These are phyloP conservation scores for Sminthurinus aureus DNA, from an alignment of 2,888 invertebrate species.

Conservation along the genomic window DNA sequence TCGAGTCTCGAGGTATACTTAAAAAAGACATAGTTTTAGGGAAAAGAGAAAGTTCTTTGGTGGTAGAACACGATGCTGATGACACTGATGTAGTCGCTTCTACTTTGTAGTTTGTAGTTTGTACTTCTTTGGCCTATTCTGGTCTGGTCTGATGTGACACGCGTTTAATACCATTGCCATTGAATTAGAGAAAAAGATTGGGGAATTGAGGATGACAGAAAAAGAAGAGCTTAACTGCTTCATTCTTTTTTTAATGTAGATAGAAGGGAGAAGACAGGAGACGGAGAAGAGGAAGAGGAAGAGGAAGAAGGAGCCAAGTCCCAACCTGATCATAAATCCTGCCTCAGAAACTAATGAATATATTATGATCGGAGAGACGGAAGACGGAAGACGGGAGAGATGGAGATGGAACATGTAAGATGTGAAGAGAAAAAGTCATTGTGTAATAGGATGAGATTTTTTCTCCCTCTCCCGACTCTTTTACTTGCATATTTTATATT, in stretches of 20 bases:
- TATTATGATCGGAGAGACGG: constrained; percentile 29
- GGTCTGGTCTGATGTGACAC: no score
- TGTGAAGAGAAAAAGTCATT: constrained; percentile 31
- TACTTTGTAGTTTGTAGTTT: no score
- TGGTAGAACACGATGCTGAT: background rate
- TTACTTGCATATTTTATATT: no score
- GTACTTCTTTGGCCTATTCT: no score
- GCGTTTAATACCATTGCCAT: background rate
- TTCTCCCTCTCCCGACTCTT: background rate
- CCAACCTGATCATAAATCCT: constrained; percentile 32
- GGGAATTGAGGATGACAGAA: background rate
- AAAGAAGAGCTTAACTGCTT: constrained; percentile 9
- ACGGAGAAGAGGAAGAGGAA: no score
- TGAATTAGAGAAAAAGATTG: background rate
- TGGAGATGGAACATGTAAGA: constrained; percentile 1
- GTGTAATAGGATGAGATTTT: constrained; percentile 37
- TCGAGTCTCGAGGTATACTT: no score
- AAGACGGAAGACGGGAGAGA: background rate
- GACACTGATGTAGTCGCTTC: no score
- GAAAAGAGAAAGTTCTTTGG: background rate
- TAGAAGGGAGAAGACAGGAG: no score
- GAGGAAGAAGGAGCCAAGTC: no score
- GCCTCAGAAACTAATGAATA: constrained; percentile 38
- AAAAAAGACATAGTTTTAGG: no score
- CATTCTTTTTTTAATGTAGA: constrained; percentile 30